Evolutionary conservation across 2,888 invertebrate species (phyloP), one percentile per base, ranked within the genome.

Genomic region (Synergus umbraculus): DNA sequence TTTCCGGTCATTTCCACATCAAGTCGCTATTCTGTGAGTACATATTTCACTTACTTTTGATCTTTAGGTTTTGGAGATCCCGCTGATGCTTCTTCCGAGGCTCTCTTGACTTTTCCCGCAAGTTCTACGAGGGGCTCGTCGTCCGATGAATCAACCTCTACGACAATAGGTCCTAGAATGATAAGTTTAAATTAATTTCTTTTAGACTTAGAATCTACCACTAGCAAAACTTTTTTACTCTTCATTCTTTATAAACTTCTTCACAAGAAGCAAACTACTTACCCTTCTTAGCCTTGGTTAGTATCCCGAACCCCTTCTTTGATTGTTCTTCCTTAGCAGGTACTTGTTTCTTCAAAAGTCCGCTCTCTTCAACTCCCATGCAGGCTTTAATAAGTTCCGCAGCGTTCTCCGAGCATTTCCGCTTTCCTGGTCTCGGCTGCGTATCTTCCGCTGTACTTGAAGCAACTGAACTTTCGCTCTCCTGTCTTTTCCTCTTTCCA

Each of bases 111-210:
- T 94, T 93, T 96, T 94, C 86, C 95, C 18, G 94, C 93, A 76
- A 94, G 93, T 88, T 95, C 95, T 84, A 96, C 96, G 81, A 97
- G 93, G 79, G 96, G 96, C 92, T 97, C 97, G 91, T 97, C 97
- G 89, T 97, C 97, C 76, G 96, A 96, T 80, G 95, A 95, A 88
- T 95, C 95, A 63, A 95, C 95, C 87, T 96, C 96, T 89, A 95
- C 95, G 86, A 93, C 93, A 87, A 92, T 90, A 88, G 92, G 90
- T 87, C 92, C 92, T 92, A 84, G 81, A 89, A 88, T 83, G 79
- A 82, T 29, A 13, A 12, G 13, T 63, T 63, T 12, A 29, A 58
- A n/a, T 58, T 18, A 58, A 18, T 58, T 58, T 58, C 10, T 7
- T 37, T 37, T 5, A 58, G 58, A 10, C 58, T n/a, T 18, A 9